Evolutionary conservation across 2,797 vertebrate genomes (phyloP).

Genomic region (Sebastes matsubarae): DNA sequence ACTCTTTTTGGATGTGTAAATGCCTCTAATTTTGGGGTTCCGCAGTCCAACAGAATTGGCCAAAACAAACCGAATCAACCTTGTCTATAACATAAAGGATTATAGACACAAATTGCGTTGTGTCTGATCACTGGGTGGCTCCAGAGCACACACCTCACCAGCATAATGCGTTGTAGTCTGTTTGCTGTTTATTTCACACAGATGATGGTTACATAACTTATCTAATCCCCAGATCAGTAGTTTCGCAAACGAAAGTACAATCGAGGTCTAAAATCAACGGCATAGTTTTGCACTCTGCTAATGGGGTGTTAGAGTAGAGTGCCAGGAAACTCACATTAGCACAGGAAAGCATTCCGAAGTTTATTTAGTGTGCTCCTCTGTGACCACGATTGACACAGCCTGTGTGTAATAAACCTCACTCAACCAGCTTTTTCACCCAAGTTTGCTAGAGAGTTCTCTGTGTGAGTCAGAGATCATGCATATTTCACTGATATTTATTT

Average conservation of each 20-base stretch:
- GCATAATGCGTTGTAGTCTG: background rate
- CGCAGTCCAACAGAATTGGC: background rate
- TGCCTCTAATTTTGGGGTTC: too few species aligned
- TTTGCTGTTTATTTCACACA: background rate
- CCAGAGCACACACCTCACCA: background rate
- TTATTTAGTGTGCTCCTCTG: background rate
- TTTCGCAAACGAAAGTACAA: background rate
- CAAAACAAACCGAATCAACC: background rate
- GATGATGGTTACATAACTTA: too few species aligned
- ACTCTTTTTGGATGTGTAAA: too few species aligned
- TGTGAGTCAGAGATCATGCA: background rate
- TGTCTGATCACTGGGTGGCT: background rate
- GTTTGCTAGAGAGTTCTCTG: background rate
- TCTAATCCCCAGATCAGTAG: background rate
- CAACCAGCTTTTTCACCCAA: background rate
- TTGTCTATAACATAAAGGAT: background rate
- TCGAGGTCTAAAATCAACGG: background rate
- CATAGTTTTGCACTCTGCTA: background rate
- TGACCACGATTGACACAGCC: background rate
- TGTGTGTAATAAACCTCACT: background rate
- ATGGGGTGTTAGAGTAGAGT: background rate
- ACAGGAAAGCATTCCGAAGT: background rate
- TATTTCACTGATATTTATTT: background rate
- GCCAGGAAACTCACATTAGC: background rate
- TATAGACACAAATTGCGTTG: background rate